Conservation (phyloP, 2,797 vertebrate genomes). For the Lerista edwardsae region DNA sequence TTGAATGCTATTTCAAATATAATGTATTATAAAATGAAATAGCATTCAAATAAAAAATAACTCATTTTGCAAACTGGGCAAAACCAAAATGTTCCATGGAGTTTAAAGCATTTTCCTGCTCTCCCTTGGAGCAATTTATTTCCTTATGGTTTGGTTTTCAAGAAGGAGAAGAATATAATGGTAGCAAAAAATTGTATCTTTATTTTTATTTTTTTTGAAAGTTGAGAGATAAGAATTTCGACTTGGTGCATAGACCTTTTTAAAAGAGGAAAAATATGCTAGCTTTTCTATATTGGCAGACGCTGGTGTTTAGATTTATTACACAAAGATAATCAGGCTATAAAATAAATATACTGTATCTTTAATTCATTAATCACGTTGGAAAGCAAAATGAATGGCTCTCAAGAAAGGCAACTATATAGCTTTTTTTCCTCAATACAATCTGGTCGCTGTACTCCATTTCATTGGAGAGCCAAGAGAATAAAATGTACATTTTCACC, state of each 20-base stretch:
- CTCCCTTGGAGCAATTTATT: conserved; percentile 53
- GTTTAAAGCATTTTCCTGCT: conserved; percentile 28
- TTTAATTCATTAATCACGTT: conserved; percentile 81
- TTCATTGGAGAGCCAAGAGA: conserved; percentile 56
- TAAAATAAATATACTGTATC: conserved; percentile 79
- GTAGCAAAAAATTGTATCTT: conserved; percentile 72
- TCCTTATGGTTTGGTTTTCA: conserved; percentile 62
- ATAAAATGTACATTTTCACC: conserved; percentile 49
- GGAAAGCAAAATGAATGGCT: conserved; percentile 77
- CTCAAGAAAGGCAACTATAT: conserved; percentile 72
- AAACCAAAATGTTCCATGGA: conserved; percentile 54
- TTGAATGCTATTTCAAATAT: neutral
- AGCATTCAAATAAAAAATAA: no score
- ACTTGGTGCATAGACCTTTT: conserved; percentile 73
- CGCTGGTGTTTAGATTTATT: conserved; percentile 80
- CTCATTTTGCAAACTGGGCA: conserved; percentile 49
- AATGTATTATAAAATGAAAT: no score
- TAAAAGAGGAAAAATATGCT: conserved; percentile 67
- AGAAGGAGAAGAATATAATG: conserved; percentile 60
- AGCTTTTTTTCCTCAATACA: conserved; percentile 68
- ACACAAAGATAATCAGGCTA: conserved; percentile 78
- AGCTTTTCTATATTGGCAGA: conserved; percentile 74
- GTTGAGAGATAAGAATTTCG: conserved; percentile 65
- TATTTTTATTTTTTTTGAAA: conserved; percentile 51
- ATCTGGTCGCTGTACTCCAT: conserved; percentile 55